A percentile compares a stretch with the other conserved stretches of the same genome.
These are phyloP conservation scores for Microtus pennsylvanicus DNA, from an alignment of 2,113 vertebrate genomes.

Conservation along the genomic window DNA sequence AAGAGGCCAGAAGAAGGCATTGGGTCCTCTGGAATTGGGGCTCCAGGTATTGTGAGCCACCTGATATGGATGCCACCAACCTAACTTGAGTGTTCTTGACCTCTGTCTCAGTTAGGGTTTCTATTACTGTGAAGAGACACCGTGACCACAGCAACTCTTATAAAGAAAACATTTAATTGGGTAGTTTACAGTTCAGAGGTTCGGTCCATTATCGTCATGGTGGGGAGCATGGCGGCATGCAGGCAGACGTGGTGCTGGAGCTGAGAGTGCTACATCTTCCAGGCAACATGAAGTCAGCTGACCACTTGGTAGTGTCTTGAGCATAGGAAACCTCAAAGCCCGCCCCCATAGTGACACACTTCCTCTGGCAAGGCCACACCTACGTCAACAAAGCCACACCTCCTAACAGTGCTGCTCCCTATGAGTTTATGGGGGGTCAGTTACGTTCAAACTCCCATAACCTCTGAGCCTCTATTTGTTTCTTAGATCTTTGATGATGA, in stretches of 20 bases:
- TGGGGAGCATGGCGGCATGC: not conserved
- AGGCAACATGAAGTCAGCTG: not conserved
- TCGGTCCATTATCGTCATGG: not conserved
- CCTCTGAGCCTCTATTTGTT: too few species aligned
- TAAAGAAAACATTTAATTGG: not conserved
- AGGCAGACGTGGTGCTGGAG: not conserved
- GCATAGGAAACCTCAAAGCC: not conserved
- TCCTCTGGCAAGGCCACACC: not conserved
- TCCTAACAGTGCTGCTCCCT: not conserved
- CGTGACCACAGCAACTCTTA: not conserved
- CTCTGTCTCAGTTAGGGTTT: not conserved
- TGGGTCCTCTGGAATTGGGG: not conserved
- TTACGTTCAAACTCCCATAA: not conserved
- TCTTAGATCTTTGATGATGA: not conserved
- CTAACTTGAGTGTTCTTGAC: not conserved
- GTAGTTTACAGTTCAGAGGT: not conserved
- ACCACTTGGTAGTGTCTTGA: not conserved
- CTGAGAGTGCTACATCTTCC: not conserved
- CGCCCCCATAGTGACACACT: not conserved
- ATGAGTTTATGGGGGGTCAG: not conserved
- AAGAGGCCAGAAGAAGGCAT: not conserved
- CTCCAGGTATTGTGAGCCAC: not conserved
- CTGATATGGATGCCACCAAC: not conserved
- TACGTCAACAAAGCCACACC: not conserved
- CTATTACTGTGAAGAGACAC: not conserved